Conservation (phyloP, 2,113 vertebrate species). For the Seriola dumerili region DNA sequence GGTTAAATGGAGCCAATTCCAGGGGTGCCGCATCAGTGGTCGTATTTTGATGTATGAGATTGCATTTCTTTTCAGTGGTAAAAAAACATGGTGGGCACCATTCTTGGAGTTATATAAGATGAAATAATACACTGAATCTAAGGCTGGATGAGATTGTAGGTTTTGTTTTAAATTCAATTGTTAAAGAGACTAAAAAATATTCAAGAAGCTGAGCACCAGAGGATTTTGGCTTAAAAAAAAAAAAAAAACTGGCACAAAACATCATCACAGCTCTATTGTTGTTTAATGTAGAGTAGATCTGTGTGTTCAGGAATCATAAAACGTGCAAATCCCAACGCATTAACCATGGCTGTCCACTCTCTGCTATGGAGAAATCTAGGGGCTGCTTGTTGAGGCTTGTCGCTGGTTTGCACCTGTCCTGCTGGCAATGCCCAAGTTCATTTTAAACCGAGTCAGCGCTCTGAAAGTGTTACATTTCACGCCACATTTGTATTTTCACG, state of each 20-base stretch:
- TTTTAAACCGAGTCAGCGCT: slow-evolving; percentile 47
- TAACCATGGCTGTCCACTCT: background rate
- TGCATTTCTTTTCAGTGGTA: slow-evolving; percentile 21
- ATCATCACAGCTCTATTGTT: too few relatives aligned
- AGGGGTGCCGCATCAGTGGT: slow-evolving; percentile 6
- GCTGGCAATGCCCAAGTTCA: slow-evolving; percentile 45
- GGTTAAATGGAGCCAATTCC: slow-evolving; percentile 69
- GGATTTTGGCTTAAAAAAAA: too few relatives aligned
- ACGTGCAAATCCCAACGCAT: background rate
- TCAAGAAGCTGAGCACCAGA: too few relatives aligned
- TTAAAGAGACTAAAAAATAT: too few relatives aligned
- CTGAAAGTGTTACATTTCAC: slow-evolving; percentile 65
- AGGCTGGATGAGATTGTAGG: background rate
- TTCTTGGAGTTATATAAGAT: slow-evolving; percentile 20
- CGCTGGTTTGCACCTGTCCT: slow-evolving; percentile 52
- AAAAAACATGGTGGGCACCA: background rate
- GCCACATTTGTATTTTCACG: slow-evolving; percentile 57
- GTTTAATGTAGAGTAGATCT: background rate
- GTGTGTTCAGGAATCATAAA: background rate
- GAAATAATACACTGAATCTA: background rate
- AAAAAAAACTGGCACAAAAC: too few relatives aligned
- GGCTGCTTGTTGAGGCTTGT: slow-evolving; percentile 31
- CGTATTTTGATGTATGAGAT: slow-evolving; percentile 53
- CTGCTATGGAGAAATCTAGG: slow-evolving; percentile 16
- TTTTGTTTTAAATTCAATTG: too few relatives aligned